phyloP scores from a whole-genome alignment of 2,797 vertebrate species.

The Chelon labrosus region DNA sequence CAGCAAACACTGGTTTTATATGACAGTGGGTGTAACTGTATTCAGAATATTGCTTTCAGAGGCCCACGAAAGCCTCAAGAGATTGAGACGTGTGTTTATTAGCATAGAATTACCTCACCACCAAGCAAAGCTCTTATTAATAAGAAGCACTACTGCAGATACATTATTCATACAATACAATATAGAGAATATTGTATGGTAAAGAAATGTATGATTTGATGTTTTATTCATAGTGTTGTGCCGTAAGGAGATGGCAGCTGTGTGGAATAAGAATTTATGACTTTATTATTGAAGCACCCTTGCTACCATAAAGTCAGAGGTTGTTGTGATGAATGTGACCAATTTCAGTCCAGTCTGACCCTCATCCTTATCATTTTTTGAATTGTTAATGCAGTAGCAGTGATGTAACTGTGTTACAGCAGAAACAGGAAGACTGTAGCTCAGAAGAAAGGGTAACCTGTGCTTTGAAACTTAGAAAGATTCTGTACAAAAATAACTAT shows the following conservation, averaged over 20 bases:
- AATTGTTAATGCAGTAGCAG: constrained; percentile 36
- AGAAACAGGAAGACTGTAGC: background rate
- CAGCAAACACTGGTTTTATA: constrained; percentile 21
- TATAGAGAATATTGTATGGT: constrained; percentile 69
- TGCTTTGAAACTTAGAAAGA: background rate
- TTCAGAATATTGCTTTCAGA: constrained; percentile 34
- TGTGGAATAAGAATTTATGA: constrained; percentile 65
- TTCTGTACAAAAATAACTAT: background rate
- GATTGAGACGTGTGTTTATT: constrained; percentile 53
- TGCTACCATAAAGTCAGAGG: constrained; percentile 58
- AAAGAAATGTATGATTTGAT: constrained; percentile 72
- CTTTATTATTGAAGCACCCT: constrained; percentile 63
- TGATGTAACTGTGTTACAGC: constrained; percentile 19
- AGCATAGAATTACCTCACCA: constrained; percentile 60
- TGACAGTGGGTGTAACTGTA: constrained; percentile 15
- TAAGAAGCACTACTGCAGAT: constrained; percentile 58
- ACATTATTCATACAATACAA: constrained; percentile 74
- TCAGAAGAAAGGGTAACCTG: background rate
- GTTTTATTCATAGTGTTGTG: constrained; percentile 78
- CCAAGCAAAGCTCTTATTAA: constrained; percentile 61
- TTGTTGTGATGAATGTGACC: constrained; percentile 64
- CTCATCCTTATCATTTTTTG: constrained; percentile 36
- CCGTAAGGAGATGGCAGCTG: constrained; percentile 59
- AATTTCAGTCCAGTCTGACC: constrained; percentile 52
- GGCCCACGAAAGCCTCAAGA: constrained; percentile 32